Evolutionary conservation across 92 coral and sea anemone species (phyloP).

Genomic region (Umimayanthus chanpuru): DNA sequence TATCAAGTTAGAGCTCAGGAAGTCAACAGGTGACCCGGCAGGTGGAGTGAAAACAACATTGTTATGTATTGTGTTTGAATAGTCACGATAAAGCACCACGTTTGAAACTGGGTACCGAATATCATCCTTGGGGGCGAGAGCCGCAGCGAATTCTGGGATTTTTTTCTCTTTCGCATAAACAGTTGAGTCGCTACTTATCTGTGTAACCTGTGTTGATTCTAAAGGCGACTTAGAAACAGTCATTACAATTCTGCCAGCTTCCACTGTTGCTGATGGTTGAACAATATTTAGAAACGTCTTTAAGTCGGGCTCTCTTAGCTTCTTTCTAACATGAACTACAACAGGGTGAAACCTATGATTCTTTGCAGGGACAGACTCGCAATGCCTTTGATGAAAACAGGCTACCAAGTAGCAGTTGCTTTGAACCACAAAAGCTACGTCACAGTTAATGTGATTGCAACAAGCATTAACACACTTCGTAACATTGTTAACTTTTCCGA

Average conservation of each 20-base stretch:
- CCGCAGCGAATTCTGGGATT: neutral
- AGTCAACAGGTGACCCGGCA: conserved; percentile 27
- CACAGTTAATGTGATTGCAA: conserved; percentile 64
- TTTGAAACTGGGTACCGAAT: neutral
- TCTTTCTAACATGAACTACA: conserved; percentile 67
- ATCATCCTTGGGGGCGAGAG: neutral
- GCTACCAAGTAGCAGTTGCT: conserved; percentile 74
- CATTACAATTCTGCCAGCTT: neutral
- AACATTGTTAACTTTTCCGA: conserved; percentile 58
- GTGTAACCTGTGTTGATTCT: neutral
- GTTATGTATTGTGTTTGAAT: neutral
- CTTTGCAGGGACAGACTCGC: conserved; percentile 68
- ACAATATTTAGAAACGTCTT: conserved; percentile 58
- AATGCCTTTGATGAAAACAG: conserved; percentile 60
- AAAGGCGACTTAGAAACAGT: neutral
- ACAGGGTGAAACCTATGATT: conserved; percentile 53
- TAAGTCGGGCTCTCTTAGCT: conserved; percentile 47
- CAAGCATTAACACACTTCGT: conserved; percentile 60
- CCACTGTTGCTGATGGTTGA: conserved; percentile 58
- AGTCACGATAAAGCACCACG: neutral
- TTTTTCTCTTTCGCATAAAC: neutral
- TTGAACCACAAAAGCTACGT: conserved; percentile 75
- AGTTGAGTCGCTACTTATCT: neutral
- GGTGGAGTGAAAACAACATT: conserved; percentile 20
- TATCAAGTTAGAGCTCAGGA: conserved; percentile 42